A percentile compares a stretch with the other conserved stretches of the same genome.
phyloP scores from a whole-genome alignment of 2,888 invertebrate genomes.

The Cancer borealis region DNA sequence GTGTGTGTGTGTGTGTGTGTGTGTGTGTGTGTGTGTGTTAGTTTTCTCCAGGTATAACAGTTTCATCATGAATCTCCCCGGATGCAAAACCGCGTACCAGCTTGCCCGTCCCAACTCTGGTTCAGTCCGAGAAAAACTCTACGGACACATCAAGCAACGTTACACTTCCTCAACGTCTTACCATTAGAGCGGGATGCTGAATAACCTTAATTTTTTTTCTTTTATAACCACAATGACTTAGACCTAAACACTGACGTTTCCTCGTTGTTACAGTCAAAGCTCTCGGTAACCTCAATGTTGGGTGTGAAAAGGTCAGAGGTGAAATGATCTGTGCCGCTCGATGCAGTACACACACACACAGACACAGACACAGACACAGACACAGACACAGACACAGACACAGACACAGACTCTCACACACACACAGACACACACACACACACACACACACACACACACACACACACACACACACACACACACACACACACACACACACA shows the following conservation, averaged over 20 bases:
- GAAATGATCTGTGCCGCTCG: not conserved
- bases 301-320: not conserved
- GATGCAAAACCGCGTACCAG: not conserved
- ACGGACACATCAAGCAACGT: not conserved
- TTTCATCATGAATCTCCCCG: not conserved
- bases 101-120: not conserved
- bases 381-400: not conserved
- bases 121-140: not conserved
- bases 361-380: not conserved
- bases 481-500: slow-evolving; percentile 50
- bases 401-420: not conserved
- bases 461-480: slow-evolving; percentile 58
- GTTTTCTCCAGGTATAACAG: too few relatives aligned
- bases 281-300: not conserved
- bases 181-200: not conserved
- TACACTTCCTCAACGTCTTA: not conserved
- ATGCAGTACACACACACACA: not conserved
- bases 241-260: not conserved
- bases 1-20: too few relatives aligned
- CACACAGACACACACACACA: slow-evolving; percentile 50
- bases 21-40: too few relatives aligned
- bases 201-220: not conserved
- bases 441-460: slow-evolving; percentile 55
- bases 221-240: not conserved
- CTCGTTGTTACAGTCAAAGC: not conserved